Evolutionary conservation across 2,888 invertebrate species (phyloP).

Genomic region (Oxyteleia sp.): DNA sequence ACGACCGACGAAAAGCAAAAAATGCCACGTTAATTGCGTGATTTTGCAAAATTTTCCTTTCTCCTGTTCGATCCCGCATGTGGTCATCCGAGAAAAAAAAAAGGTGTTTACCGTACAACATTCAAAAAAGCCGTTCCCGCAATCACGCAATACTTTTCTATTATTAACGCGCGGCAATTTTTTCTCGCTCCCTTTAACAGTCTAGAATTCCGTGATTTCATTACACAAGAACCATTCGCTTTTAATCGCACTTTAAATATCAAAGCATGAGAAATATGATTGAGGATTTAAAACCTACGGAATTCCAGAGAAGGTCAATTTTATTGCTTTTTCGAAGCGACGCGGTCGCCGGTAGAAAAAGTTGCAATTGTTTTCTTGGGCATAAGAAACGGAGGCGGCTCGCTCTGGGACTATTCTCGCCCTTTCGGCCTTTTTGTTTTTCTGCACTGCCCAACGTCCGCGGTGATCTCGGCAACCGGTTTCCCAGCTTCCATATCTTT

Average conservation of each 20-base stretch:
- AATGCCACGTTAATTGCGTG: constrained; percentile 17
- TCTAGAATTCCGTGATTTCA: constrained; percentile 17
- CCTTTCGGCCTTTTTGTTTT: constrained; percentile 72
- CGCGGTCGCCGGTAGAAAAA: constrained; percentile 20
- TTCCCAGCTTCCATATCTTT: constrained; percentile 68
- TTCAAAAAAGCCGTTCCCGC: background rate
- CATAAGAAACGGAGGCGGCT: constrained; percentile 44
- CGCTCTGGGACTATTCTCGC: constrained; percentile 63
- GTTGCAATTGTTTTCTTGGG: constrained; percentile 49
- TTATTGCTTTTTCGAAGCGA: constrained; percentile 18
- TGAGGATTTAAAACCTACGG: background rate
- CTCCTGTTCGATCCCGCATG: background rate
- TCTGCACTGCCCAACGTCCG: constrained; percentile 68
- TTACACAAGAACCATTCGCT: constrained; percentile 10
- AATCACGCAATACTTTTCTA: background rate
- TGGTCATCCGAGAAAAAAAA: constrained; percentile 6
- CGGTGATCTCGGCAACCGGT: constrained; percentile 73
- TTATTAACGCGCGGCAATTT: background rate
- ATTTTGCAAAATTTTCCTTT: constrained; percentile 11
- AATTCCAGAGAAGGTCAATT: constrained; percentile 30
- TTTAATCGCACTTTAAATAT: constrained; percentile 34
- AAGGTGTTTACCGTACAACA: background rate
- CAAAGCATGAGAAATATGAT: constrained; percentile 18
- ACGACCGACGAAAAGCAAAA: constrained; percentile 9
- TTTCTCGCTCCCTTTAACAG: background rate